Percentiles rank a stretch among this genome's conserved stretches.
These are phyloP conservation scores for Holcopasites calliopsidis DNA, from an alignment of 1,140 invertebrate genomes.

Conservation along the genomic window DNA sequence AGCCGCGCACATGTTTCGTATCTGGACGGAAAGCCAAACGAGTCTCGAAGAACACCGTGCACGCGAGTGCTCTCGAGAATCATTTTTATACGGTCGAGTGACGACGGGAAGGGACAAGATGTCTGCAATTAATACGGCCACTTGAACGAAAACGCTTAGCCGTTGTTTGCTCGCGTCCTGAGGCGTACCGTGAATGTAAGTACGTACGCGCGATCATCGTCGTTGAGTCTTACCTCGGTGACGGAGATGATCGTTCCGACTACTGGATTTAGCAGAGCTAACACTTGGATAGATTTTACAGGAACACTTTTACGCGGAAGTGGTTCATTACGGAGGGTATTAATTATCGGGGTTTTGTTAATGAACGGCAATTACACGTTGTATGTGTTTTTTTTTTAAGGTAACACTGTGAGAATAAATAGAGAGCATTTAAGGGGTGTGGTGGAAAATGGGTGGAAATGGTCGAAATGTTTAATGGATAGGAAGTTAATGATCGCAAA, in stretches of 20 bases:
- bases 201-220: background rate
- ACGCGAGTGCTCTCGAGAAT: slow-evolving; percentile 41
- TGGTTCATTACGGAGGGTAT: background rate
- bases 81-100: slow-evolving; percentile 3
- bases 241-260: background rate
- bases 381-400: background rate
- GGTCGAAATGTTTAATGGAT: background rate
- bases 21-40: background rate
- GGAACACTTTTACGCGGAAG: background rate
- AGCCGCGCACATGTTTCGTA: background rate
- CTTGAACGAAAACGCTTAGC: slow-evolving; percentile 35
- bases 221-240: slow-evolving; percentile 10
- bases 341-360: background rate
- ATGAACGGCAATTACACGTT: background rate
- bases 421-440: too few species aligned
- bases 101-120: slow-evolving; percentile 34
- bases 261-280: background rate
- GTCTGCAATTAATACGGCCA: slow-evolving; percentile 54
- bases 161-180: slow-evolving; percentile 32
- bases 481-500: too few species aligned
- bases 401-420: too few species aligned
- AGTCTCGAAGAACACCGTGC: background rate
- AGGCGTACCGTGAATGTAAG: background rate
- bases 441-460: too few species aligned
- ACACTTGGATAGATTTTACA: too few species aligned